Evolutionary conservation across 2,888 invertebrate genomes (phyloP).

Genomic region (Meghimatium bilineatum): DNA sequence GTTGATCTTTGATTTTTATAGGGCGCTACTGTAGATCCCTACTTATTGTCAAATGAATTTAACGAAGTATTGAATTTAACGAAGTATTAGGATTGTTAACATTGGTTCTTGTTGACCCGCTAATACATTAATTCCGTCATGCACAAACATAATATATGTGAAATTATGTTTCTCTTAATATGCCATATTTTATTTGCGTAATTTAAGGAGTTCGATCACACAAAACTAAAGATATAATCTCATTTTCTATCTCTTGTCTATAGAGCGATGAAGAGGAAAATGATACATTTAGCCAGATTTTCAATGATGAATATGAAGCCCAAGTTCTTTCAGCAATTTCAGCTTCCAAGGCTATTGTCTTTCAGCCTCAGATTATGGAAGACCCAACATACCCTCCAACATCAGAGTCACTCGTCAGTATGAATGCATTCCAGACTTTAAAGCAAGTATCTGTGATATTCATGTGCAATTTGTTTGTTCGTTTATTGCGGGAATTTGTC

Average conservation of each 20-base stretch:
- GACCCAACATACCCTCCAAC: slow-evolving; percentile 68
- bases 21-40: too few species aligned
- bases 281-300: slow-evolving; percentile 52
- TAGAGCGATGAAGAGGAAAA: slow-evolving; percentile 48
- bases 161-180: too few species aligned
- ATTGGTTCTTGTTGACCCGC: too few species aligned
- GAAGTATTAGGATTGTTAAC: too few species aligned
- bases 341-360: slow-evolving; percentile 66
- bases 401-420: slow-evolving; percentile 22
- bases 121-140: too few species aligned
- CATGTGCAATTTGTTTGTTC: not conserved
- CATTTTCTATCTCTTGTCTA: not conserved
- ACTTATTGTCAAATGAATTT: too few species aligned
- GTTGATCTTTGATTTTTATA: too few species aligned
- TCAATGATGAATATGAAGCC: slow-evolving; percentile 60
- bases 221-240: too few species aligned
- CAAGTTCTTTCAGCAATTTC: slow-evolving; percentile 70
- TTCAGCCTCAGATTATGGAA: slow-evolving; percentile 60
- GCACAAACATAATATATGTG: not conserved
- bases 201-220: too few species aligned
- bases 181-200: too few species aligned
- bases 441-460: slow-evolving; percentile 1
- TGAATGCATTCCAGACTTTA: slow-evolving; percentile 36
- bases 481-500: too few species aligned
- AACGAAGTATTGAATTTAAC: too few species aligned